Conservation (phyloP, 2,888 invertebrate genomes). For the Monochamus alternatus region DNA sequence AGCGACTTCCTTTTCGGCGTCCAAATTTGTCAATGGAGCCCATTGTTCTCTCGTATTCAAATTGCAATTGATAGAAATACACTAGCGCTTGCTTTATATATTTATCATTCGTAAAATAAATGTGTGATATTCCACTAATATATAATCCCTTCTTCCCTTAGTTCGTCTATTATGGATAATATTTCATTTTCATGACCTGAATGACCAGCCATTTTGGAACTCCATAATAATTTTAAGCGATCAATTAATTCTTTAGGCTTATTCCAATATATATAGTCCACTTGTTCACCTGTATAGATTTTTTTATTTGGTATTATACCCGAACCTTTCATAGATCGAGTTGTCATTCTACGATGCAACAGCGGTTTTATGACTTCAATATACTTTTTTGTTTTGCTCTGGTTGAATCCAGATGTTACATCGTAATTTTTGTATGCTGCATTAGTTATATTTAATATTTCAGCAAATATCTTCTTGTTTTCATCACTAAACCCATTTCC, state of each 20-base stretch:
- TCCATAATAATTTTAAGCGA: slow-evolving; percentile 15
- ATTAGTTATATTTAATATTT: too few relatives aligned
- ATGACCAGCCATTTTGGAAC: neutral
- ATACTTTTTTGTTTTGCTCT: neutral
- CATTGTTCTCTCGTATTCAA: neutral
- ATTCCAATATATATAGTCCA: slow-evolving; percentile 17
- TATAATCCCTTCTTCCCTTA: neutral
- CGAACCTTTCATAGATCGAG: neutral
- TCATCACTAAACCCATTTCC: too few relatives aligned
- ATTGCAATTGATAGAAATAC: neutral
- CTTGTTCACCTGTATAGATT: too few relatives aligned
- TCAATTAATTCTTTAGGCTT: slow-evolving; percentile 10
- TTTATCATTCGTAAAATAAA: neutral
- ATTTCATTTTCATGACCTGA: slow-evolving; percentile 27
- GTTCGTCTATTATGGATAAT: slow-evolving; percentile 10
- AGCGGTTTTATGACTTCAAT: neutral
- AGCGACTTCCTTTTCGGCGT: neutral
- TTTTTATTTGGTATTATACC: neutral
- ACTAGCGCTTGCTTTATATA: too few relatives aligned
- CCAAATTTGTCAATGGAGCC: slow-evolving; percentile 7
- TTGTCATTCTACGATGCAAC: neutral
- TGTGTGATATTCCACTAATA: neutral
- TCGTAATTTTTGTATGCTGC: too few relatives aligned
- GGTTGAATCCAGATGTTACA: neutral
- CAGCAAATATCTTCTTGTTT: too few relatives aligned